These are phyloP conservation scores for Euplexia lucipara DNA, from an alignment of 2,888 invertebrate species.

Conservation along the genomic window DNA sequence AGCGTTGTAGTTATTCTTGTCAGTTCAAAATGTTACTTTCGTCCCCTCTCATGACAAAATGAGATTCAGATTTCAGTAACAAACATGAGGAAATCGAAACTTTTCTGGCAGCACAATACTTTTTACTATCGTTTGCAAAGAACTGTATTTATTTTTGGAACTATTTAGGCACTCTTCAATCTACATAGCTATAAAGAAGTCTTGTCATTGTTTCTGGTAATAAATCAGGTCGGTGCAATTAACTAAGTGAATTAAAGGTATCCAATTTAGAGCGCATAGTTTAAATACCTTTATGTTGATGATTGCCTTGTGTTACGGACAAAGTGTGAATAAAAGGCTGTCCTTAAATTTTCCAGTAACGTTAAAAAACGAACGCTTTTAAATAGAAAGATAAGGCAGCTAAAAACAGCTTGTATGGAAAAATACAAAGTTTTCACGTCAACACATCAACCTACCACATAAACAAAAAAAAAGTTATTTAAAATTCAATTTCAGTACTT, in stretches of 20 bases:
- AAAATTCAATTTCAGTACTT: neutral
- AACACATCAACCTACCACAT: no score
- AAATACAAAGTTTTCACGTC: no score
- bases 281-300: constrained; percentile 3
- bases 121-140: constrained; percentile 82
- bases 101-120: constrained; percentile 78
- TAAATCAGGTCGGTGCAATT: constrained; percentile 27
- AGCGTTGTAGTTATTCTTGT: constrained; percentile 23
- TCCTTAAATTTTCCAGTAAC: neutral
- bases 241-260: neutral
- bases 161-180: constrained; percentile 1
- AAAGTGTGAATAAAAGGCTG: neutral
- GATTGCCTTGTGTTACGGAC: constrained; percentile 5
- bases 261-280: neutral
- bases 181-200: constrained; percentile 32
- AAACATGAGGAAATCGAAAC: constrained; percentile 75
- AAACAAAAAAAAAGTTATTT: neutral
- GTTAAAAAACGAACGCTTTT: no score
- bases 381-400: no score
- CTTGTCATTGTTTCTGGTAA: constrained; percentile 24
- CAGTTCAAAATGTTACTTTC: constrained; percentile 17
- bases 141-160: constrained; percentile 69
- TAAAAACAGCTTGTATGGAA: no score
- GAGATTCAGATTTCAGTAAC: constrained; percentile 58
- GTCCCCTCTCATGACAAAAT: constrained; percentile 56